Evolutionary conservation across 2,888 invertebrate species (phyloP).

Genomic region (Agonopterix alstromeriana): DNA sequence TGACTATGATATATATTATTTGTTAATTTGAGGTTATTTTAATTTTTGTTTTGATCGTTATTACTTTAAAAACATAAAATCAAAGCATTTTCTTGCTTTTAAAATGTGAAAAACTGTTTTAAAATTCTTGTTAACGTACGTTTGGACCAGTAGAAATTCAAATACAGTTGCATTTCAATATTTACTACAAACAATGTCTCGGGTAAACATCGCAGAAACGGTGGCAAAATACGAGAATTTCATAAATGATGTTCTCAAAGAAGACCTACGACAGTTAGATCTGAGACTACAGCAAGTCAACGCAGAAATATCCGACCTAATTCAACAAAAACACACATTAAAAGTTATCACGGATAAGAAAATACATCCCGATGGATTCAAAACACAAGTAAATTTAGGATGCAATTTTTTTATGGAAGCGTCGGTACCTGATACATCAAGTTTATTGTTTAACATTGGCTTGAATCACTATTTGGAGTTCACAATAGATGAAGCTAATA

Average conservation of each 20-base stretch:
- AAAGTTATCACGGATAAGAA: slow-evolving; percentile 78
- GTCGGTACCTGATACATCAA: slow-evolving; percentile 79
- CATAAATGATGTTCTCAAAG: slow-evolving; percentile 86
- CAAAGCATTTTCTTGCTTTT: no score
- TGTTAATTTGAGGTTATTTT: no score
- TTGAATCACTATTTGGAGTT: slow-evolving; percentile 86
- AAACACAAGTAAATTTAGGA: slow-evolving; percentile 84
- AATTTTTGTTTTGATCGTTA: no score
- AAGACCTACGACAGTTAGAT: slow-evolving; percentile 80
- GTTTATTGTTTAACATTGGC: slow-evolving; percentile 84
- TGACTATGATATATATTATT: no score
- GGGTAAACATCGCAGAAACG: slow-evolving; percentile 29
- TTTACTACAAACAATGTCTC: slow-evolving; percentile 26
- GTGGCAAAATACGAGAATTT: slow-evolving; percentile 80
- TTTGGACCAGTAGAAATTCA: no score
- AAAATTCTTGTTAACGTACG: no score
- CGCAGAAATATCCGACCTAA: slow-evolving; percentile 82
- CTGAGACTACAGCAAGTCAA: slow-evolving; percentile 78
- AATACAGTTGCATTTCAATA: no score
- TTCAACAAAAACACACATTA: slow-evolving; percentile 83
- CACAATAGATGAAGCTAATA: slow-evolving; percentile 81
- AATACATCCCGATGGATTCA: slow-evolving; percentile 62
- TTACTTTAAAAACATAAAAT: no score
- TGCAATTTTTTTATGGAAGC: slow-evolving; percentile 90
- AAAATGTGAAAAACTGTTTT: no score